A percentile compares a stretch with the other conserved stretches of the same genome.
Evolutionary conservation across 2,113 vertebrate species (phyloP).

Genomic region (Manacus vitellinus): DNA sequence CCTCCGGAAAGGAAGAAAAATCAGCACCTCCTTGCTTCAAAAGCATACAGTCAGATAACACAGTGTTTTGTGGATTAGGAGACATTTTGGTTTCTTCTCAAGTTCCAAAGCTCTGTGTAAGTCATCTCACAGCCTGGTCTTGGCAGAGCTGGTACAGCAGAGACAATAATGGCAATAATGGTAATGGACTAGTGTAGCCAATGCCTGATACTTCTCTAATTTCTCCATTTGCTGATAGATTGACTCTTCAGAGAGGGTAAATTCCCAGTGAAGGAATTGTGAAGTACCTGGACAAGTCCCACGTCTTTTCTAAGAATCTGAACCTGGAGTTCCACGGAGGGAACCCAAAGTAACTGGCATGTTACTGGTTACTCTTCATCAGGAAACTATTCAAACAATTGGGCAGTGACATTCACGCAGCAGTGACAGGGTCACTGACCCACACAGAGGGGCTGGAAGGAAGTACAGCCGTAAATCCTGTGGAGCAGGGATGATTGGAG

Average conservation of each 20-base stretch:
- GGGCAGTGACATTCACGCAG: not conserved
- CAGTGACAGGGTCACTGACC: not conserved
- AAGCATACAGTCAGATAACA: not conserved
- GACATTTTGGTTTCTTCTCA: not conserved
- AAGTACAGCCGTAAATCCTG: not conserved
- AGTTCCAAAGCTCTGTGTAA: not conserved
- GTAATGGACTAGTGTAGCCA: not conserved
- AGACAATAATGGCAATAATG: fast-evolving
- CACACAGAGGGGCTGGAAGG: not conserved
- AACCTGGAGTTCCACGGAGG: not conserved
- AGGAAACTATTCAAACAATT: not conserved
- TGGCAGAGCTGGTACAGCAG: not conserved
- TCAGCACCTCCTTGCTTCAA: not conserved
- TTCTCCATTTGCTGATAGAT: not conserved
- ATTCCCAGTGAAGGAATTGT: not conserved
- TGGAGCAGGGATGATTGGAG: not conserved
- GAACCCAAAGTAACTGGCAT: not conserved
- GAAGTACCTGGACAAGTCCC: not conserved
- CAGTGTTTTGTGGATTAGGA: not conserved
- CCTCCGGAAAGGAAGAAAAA: not conserved
- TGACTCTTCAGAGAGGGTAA: not conserved
- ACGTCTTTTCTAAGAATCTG: not conserved
- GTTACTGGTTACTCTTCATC: not conserved
- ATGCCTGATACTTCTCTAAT: not conserved
- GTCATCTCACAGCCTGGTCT: not conserved